Evolutionary conservation across 2,113 vertebrate genomes (phyloP).

Genomic region (Psittacara wagleri): DNA sequence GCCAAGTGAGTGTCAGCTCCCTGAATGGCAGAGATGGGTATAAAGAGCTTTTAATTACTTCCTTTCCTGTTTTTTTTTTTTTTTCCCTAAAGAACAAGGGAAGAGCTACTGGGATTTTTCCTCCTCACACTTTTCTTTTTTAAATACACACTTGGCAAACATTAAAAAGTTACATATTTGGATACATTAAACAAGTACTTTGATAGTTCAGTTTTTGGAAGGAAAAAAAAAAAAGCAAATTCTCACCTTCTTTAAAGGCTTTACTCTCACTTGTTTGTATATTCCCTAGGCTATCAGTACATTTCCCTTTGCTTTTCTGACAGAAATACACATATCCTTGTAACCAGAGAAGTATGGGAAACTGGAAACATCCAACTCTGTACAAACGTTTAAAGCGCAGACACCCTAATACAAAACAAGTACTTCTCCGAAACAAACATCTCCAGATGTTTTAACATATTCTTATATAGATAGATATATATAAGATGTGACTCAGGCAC

Average conservation of each 20-base stretch:
- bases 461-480: conserved; percentile 8
- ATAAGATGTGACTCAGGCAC: conserved; percentile 39
- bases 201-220: not conserved
- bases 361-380: not conserved
- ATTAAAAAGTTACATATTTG: not conserved
- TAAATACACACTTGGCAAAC: not conserved
- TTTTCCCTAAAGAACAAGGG: not conserved
- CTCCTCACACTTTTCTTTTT: not conserved
- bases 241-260: not conserved
- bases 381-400: conserved; percentile 16
- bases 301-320: not conserved
- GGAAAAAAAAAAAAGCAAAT: not conserved
- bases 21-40: not conserved
- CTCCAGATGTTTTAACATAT: conserved; percentile 48
- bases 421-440: conserved; percentile 28
- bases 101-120: not conserved
- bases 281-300: not conserved
- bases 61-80: not conserved
- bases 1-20: not conserved
- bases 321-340: not conserved
- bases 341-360: conserved; percentile 46
- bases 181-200: not conserved
- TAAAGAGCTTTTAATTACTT: conserved; percentile 25
- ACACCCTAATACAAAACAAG: conserved; percentile 7
- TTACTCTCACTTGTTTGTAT: not conserved